Evolutionary conservation across 2,113 vertebrate species (phyloP), one percentile per base, ranked within the genome.

Genomic region (Dermatemys mawii): DNA sequence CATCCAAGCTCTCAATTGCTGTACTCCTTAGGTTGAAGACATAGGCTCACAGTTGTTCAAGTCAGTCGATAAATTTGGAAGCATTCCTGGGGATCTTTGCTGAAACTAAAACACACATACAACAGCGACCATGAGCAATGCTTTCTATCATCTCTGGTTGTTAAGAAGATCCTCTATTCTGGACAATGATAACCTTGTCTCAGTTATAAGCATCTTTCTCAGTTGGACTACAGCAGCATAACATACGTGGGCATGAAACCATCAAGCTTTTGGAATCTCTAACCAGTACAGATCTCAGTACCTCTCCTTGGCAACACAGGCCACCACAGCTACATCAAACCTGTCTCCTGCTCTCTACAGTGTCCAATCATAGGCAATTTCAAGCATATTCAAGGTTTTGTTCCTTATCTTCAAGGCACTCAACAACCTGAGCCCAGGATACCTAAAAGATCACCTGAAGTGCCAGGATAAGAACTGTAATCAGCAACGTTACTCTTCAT

Each of bases 401-500:
- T 60, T 88, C 51, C n/a, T 57, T 7, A 6, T 44, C 78, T 32
- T 29, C 8, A 48, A 44, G 19, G 32, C 19, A 38, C 41, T 78
- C 48, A 79, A 54, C 50, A 76, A 48, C 26, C 49, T 49, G n/a
- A 88, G 35, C 50, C 6, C 11, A n/a, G 7, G 57, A 78, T 1
- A 12, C 80, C 2, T 21, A 75, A 46, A 26, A 1, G 44, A 63
- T 5, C 21, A 2, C 0, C 0, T 1, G 55, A 17, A 55, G 41
- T 26, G 35, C 32, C 44, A 57, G 26, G 11, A 87, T 1, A 73
- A 0, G 3, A 50, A 54, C 53, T 24, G 0, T 24, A 38, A 80
- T n/a, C 5, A 67, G 48, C 38, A 26, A 14, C 16, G 24, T 49
- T 75, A 49, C 11, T 44, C 53, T n/a, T 29, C 21, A n/a, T 73